Conservation (phyloP, 2,797 vertebrate genomes). For the Astyanax mexicanus region DNA sequence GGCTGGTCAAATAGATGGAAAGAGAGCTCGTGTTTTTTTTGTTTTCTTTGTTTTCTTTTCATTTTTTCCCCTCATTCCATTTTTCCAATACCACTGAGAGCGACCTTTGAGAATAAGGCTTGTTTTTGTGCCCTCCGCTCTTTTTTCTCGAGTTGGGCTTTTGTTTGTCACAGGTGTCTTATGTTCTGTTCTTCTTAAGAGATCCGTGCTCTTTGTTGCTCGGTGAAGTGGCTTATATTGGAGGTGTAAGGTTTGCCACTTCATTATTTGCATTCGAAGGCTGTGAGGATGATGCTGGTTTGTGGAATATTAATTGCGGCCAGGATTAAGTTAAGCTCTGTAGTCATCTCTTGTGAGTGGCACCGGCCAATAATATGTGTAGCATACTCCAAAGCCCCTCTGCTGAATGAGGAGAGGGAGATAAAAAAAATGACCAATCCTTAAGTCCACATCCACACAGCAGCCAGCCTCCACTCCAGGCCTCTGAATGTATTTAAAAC, state of each 20-base stretch:
- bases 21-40: slow-evolving; percentile 62
- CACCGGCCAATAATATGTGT: slow-evolving; percentile 50
- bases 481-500: not conserved
- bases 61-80: slow-evolving; percentile 25
- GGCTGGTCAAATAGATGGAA: slow-evolving; percentile 89
- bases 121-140: slow-evolving; percentile 69
- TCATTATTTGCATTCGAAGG: slow-evolving; percentile 58
- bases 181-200: not conserved
- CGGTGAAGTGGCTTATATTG: slow-evolving; percentile 23
- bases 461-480: not conserved
- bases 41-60: slow-evolving; percentile 21
- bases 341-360: slow-evolving; percentile 49
- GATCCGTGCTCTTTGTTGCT: not conserved
- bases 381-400: slow-evolving; percentile 40
- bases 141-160: slow-evolving; percentile 58
- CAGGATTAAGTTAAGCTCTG: slow-evolving; percentile 62
- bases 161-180: slow-evolving; percentile 13
- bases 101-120: slow-evolving; percentile 68
- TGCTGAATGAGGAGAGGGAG: slow-evolving; percentile 44
- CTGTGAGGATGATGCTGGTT: slow-evolving; percentile 56
- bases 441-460: not conserved
- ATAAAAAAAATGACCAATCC: slow-evolving; percentile 16
- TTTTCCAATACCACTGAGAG: slow-evolving; percentile 57
- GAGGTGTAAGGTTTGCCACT: slow-evolving; percentile 15
- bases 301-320: slow-evolving; percentile 64